These are phyloP conservation scores for Lutraria rhynchaena DNA, from an alignment of 1,140 invertebrate species.

Conservation along the genomic window DNA sequence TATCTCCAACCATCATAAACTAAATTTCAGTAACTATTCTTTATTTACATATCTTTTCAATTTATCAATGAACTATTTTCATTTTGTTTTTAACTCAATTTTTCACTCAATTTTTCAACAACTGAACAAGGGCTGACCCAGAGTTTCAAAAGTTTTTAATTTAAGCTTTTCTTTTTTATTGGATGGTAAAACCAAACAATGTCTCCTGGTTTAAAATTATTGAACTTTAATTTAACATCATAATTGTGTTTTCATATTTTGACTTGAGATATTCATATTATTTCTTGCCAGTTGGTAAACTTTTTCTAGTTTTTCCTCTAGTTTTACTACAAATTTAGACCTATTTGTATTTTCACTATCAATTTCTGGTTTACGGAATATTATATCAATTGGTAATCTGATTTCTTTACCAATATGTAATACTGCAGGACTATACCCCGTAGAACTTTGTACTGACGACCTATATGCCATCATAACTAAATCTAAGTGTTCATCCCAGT, in stretches of 20 bases:
- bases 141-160: slow-evolving; percentile 25
- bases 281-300: slow-evolving; percentile 61
- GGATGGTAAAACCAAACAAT: too few relatives aligned
- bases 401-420: too few relatives aligned
- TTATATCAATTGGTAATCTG: too few relatives aligned
- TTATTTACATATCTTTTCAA: slow-evolving; percentile 41
- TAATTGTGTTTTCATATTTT: slow-evolving; percentile 43
- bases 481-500: too few relatives aligned
- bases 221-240: slow-evolving; percentile 43
- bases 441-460: too few relatives aligned
- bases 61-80: slow-evolving; percentile 52
- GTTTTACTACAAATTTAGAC: slow-evolving; percentile 55
- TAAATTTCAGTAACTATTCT: not conserved
- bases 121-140: slow-evolving; percentile 53
- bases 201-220: too few relatives aligned
- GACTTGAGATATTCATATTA: too few relatives aligned
- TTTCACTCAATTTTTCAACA: slow-evolving; percentile 39
- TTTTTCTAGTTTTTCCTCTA: slow-evolving; percentile 58
- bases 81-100: not conserved
- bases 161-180: slow-evolving; percentile 42
- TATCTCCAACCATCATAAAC: not conserved
- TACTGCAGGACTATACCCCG: too few relatives aligned
- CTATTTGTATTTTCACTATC: too few relatives aligned
- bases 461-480: too few relatives aligned
- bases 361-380: slow-evolving; percentile 57